phyloP scores from a whole-genome alignment of 2,113 vertebrate genomes.

The Microcebus jonahi region DNA sequence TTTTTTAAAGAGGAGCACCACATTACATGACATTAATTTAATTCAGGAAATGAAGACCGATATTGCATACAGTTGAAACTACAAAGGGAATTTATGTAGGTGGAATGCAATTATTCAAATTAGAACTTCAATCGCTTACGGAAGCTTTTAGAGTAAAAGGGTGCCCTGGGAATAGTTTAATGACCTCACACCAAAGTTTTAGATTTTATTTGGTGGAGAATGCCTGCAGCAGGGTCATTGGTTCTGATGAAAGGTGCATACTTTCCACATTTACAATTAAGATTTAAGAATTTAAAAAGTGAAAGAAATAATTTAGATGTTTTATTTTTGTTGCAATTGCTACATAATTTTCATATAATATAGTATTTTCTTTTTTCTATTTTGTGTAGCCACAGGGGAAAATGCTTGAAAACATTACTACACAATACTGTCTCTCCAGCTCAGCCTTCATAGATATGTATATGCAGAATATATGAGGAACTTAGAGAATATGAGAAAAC shows the following conservation, averaged over 20 bases:
- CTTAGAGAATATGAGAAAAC: conserved; percentile 52
- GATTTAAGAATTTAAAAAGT: neutral
- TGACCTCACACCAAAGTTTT: conserved; percentile 40
- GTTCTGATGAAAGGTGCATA: neutral
- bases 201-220: conserved; percentile 45
- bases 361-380: neutral
- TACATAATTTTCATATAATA: neutral
- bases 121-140: conserved; percentile 54
- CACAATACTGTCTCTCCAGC: conserved; percentile 8
- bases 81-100: conserved; percentile 60
- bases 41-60: conserved; percentile 64
- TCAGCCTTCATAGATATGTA: conserved; percentile 76
- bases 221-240: conserved; percentile 11
- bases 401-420: conserved; percentile 10
- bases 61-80: conserved; percentile 62
- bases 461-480: conserved; percentile 79
- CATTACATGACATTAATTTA: conserved; percentile 54
- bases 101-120: conserved; percentile 66
- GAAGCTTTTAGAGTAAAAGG: conserved; percentile 49
- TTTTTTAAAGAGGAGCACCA: conserved; percentile 4
- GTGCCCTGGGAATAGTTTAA: conserved; percentile 61
- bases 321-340: neutral
- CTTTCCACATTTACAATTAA: conserved; percentile 19
- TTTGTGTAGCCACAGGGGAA: conserved; percentile 27
- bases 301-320: neutral